Percentiles rank a stretch among this genome's conserved stretches.
Evolutionary conservation across 2,888 invertebrate species (phyloP).

Genomic region (Heliothis peltigera): DNA sequence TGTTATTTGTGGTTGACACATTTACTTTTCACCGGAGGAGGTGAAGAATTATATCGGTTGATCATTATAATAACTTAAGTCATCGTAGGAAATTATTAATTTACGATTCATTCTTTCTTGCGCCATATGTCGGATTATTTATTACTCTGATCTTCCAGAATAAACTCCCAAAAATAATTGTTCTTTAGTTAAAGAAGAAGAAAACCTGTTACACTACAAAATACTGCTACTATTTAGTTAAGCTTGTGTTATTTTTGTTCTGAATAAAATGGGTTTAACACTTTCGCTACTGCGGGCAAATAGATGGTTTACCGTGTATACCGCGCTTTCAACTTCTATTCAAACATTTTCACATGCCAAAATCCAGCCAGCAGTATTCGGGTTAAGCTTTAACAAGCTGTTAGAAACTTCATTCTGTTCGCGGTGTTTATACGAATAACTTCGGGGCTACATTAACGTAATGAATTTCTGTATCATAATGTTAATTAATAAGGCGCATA

Average conservation of each 20-base stretch:
- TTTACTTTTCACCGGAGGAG: too few relatives aligned
- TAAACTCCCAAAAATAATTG: background rate
- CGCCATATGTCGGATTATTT: too few relatives aligned
- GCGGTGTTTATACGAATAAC: slow-evolving; percentile 8
- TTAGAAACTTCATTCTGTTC: slow-evolving; percentile 24
- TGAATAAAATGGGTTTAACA: slow-evolving; percentile 5
- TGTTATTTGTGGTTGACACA: too few relatives aligned
- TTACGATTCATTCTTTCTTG: too few relatives aligned
- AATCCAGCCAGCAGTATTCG: slow-evolving; percentile 18
- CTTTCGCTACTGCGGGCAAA: slow-evolving; percentile 9
- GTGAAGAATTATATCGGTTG: too few relatives aligned
- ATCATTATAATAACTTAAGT: too few relatives aligned
- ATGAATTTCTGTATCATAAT: slow-evolving; percentile 28
- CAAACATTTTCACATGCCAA: slow-evolving; percentile 31
- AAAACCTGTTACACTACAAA: background rate
- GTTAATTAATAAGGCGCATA: slow-evolving; percentile 23
- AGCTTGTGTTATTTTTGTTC: background rate
- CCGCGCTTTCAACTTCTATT: slow-evolving; percentile 27
- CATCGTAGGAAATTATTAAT: too few relatives aligned
- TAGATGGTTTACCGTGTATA: slow-evolving; percentile 1
- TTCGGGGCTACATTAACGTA: slow-evolving; percentile 31
- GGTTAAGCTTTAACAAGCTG: slow-evolving; percentile 26
- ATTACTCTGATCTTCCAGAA: background rate
- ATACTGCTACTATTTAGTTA: background rate
- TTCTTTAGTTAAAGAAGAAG: background rate